Base-by-base conservation (phyloP, 2,113 vertebrate genomes). In the Atrichornis clamosus region DNA sequence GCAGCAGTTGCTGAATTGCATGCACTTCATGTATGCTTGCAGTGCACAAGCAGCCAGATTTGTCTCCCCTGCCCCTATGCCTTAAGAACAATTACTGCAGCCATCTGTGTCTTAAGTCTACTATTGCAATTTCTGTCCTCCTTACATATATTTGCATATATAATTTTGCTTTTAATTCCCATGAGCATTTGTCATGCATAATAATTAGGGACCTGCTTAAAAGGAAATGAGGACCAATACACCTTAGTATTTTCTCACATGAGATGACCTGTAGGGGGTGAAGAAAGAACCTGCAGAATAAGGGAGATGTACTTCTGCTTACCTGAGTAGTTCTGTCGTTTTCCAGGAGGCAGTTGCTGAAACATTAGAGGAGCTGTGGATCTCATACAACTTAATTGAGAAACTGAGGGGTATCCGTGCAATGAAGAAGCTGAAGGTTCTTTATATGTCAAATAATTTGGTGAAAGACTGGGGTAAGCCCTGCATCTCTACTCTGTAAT, bases 371-470 rank as follows among this genome's bases (percentile, higher is more conserved):
- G 99, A 99, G 95, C 90, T 99, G 84, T 99, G 99, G 99, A 99
- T 99, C 93, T 99, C 99, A 2, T 99, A 99, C 95, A 99, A 99
- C 97, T 97, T 98, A 84, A 99, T 99, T 75, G 99, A 99, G 95
- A 99, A 99, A 92, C 98, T 99, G 95, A 99, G 98, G 94, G 99
- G 99, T 65, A 98, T 99, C 84, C 98, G 98, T 59, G 98, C 98
- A 44, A 98, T 99, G 99, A 99, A 98, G 98, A 99, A 99, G 62
- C 95, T 99, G 73, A 98, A 97, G 95, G 98, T 99, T 93, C 98
- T 99, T 62, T 99, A 99, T 95, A 99, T 99, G 98, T 99, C 99
- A 90, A 99, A 99, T 97, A 99, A 99, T 97, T 97, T 99, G 89
- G 99, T 99, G 72, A 99, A 99, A 97, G 99, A 99, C 27, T 99